A percentile compares a stretch with the other conserved stretches of the same genome.
Conservation (phyloP, 2,797 vertebrate species). For the Cheirogaleus major region DNA sequence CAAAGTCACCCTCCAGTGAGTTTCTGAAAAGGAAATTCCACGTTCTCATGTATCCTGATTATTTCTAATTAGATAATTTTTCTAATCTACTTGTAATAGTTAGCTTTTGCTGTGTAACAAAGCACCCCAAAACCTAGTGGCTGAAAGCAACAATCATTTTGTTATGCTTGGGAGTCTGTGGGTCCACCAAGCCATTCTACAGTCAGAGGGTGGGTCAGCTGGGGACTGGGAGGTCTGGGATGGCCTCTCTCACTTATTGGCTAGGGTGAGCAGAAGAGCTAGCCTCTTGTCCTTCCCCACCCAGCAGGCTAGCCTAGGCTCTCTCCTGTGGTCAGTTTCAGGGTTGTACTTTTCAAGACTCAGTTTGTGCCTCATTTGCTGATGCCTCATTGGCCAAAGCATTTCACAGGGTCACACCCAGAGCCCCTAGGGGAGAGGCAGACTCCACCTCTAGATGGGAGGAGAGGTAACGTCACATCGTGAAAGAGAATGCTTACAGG, state of each 20-base stretch:
- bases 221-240: background rate
- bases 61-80: background rate
- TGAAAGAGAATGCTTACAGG: background rate
- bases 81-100: background rate
- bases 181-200: background rate
- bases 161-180: background rate
- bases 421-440: background rate
- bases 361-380: background rate
- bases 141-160: background rate
- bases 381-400: background rate
- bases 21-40: constrained; percentile 48
- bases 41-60: background rate
- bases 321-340: background rate
- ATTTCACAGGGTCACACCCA: background rate
- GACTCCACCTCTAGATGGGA: background rate
- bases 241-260: background rate
- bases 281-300: background rate
- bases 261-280: background rate
- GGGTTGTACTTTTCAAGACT: background rate
- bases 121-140: background rate
- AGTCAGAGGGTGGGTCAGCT: background rate
- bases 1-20: background rate
- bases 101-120: constrained; percentile 34
- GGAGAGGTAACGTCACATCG: background rate
- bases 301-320: background rate